Evolutionary conservation across 2,797 vertebrate species (phyloP), one percentile per base, ranked within the genome.

Genomic region (Smutsia temminckii): DNA sequence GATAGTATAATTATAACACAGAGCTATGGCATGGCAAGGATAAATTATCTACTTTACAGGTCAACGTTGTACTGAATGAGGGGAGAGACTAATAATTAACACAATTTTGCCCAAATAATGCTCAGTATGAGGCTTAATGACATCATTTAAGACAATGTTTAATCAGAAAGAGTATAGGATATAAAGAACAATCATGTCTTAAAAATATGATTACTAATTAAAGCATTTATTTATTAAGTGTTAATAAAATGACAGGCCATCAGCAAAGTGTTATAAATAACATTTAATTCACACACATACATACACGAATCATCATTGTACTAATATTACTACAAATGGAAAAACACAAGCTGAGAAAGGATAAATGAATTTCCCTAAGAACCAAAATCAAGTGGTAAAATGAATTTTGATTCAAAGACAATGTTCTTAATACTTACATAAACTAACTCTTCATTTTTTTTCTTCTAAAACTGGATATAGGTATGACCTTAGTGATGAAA

Each of bases 1-100:
- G n/a, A 61, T 68, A 53, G 85, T 17, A 85, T 32, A 91, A 75
- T 84, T 95, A 93, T n/a, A 93, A 95, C 93, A 57, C 51, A 53
- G 46, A 64, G 11, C 6, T 69, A 83, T 79, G 25, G 16, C 46
- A 95, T 74, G 55, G 25, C 20, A 81, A 85, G 2, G 8, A 2
- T 53, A 72, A 74, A 11, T 81, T 71, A 77, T 13, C n/a, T 75
- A 55, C 32, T 16, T 89, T 85, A 80, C 29, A 85, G 51, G 13
- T 55, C 46, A 32, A 69, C 18, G 53, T 85, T 89, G 12, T 18
- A 83, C 2, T 61, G 51, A 80, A 11, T 78, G 25, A 83, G 20
- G 9, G 7, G 17, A 78, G 17, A 63, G 40, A 55, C 91, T 69
- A 77, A 42, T 71, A 71, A 85, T 53, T 80, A 72, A 68, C 5